phyloP scores from a whole-genome alignment of 2,888 invertebrate species.

The Troilus luridus region DNA sequence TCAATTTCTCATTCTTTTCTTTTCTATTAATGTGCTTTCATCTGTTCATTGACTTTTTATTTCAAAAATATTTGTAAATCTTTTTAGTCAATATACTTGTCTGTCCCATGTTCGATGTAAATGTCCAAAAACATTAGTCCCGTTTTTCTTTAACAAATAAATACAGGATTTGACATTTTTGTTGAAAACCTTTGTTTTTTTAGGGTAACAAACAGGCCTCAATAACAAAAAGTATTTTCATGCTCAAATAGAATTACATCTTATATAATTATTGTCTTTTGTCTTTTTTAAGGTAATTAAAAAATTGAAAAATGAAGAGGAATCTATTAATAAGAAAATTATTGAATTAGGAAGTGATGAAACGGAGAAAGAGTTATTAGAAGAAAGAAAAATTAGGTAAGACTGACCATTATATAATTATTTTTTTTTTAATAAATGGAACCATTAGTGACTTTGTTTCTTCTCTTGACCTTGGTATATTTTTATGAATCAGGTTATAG shows the following conservation, averaged over 20 bases:
- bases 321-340: constrained; percentile 24
- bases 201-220: too few relatives aligned
- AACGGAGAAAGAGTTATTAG: background rate
- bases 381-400: constrained; percentile 45
- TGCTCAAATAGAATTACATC: background rate
- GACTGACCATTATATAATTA: background rate
- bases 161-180: too few relatives aligned
- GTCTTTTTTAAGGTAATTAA: background rate
- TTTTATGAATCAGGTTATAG: background rate
- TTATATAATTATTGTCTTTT: background rate
- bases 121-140: too few relatives aligned
- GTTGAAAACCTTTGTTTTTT: too few relatives aligned
- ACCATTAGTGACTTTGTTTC: background rate
- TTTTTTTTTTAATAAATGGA: background rate
- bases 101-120: too few relatives aligned
- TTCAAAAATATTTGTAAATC: too few relatives aligned
- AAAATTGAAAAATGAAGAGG: constrained; percentile 26
- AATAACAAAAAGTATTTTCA: background rate
- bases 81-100: too few relatives aligned
- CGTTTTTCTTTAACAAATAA: too few relatives aligned
- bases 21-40: too few relatives aligned
- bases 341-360: background rate
- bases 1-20: too few relatives aligned
- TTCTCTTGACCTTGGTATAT: background rate
- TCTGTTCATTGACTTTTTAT: too few relatives aligned